These are phyloP conservation scores for Camelus bactrianus DNA, from an alignment of 2,113 vertebrate genomes.

Conservation along the genomic window DNA sequence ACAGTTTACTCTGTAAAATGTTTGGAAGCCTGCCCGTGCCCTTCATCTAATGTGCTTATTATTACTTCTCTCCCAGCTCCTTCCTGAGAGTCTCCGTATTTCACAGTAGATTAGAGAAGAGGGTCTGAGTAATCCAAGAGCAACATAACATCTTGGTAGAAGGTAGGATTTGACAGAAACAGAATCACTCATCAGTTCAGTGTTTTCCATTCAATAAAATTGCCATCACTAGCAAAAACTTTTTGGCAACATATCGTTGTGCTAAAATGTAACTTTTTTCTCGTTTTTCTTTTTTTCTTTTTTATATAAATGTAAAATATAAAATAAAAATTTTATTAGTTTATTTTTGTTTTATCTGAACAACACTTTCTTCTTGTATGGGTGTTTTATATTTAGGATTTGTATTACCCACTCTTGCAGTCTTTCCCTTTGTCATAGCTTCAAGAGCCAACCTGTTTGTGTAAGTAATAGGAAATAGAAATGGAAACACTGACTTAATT, in stretches of 20 bases:
- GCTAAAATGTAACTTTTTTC: background rate
- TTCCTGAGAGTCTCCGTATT: background rate
- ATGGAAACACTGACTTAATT: background rate
- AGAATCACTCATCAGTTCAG: background rate
- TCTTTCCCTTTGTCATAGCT: background rate
- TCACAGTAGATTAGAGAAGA: background rate
- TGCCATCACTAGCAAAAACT: background rate
- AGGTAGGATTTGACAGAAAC: slow-evolving; percentile 4
- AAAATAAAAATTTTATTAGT: background rate
- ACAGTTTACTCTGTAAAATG: background rate
- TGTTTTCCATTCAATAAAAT: background rate
- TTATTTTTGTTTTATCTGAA: background rate
- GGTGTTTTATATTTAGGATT: background rate
- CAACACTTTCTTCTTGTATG: background rate
- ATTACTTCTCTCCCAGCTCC: background rate
- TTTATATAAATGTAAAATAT: background rate
- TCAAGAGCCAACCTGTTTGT: background rate
- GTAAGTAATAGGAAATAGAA: background rate
- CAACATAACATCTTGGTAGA: background rate
- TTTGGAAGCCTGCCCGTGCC: background rate
- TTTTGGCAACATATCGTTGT: background rate
- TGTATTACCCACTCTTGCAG: background rate
- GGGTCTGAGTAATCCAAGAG: background rate
- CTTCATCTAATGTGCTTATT: background rate
- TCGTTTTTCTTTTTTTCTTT: background rate